Percentiles rank a stretch among this genome's conserved stretches.
phyloP scores from a whole-genome alignment of 2,797 vertebrate genomes.

The Falco novaeseelandiae region DNA sequence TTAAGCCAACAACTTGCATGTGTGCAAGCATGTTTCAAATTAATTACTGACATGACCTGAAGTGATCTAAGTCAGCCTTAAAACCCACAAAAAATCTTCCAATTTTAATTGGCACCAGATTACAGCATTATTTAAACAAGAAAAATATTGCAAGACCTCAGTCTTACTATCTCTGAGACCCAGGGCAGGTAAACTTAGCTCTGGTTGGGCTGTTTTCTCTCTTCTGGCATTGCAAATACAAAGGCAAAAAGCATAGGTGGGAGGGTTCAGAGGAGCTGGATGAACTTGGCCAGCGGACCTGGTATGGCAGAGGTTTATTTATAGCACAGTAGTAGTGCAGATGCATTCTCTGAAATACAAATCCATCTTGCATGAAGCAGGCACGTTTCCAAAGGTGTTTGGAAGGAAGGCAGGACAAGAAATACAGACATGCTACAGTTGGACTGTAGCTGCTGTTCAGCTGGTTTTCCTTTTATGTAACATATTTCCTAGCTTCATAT shows the following conservation, averaged over 20 bases:
- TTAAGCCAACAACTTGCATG: not conserved
- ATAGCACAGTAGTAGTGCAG: not conserved
- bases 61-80: not conserved
- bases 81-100: not conserved
- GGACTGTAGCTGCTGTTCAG: not conserved
- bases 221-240: not conserved
- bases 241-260: not conserved
- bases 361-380: not conserved
- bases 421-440: not conserved
- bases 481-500: not conserved
- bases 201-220: not conserved
- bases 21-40: not conserved
- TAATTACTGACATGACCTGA: not conserved
- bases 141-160: not conserved
- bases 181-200: not conserved
- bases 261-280: not conserved
- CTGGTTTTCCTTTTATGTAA: not conserved
- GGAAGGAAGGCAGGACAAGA: not conserved
- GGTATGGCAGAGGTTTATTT: not conserved
- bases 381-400: not conserved
- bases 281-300: not conserved
- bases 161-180: not conserved
- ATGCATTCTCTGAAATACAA: slow-evolving; percentile 21
- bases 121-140: not conserved
- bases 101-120: not conserved